Percentiles rank a stretch among this genome's conserved stretches.
These are phyloP conservation scores for Xenentodon cancila DNA, from an alignment of 2,797 vertebrate genomes.

Conservation along the genomic window DNA sequence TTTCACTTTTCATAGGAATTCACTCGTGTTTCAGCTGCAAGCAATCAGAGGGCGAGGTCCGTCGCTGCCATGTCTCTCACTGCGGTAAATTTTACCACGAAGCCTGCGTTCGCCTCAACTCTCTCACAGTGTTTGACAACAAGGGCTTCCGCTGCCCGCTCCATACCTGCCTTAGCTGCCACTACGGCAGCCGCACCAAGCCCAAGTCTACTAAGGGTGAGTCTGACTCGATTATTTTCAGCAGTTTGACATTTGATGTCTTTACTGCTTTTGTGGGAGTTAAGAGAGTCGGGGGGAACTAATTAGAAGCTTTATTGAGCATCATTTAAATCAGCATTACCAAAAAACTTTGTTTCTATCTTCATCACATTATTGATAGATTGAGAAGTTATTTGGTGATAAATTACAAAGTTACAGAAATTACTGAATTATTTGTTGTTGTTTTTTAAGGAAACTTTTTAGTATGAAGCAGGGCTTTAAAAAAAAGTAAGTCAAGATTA, in stretches of 20 bases:
- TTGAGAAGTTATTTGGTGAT: no score
- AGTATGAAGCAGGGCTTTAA: no score
- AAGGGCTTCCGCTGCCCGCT: slow-evolving; percentile 96
- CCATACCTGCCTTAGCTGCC: slow-evolving; percentile 95
- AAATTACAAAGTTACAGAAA: no score
- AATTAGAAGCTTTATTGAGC: no score
- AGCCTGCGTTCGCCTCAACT: slow-evolving; percentile 86
- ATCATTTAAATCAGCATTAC: no score
- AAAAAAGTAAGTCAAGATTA: no score
- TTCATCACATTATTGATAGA: no score
- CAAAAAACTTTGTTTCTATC: no score
- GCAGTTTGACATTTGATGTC: no score
- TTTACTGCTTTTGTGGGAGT: no score
- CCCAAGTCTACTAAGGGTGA: slow-evolving; percentile 90
- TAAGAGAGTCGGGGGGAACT: background rate
- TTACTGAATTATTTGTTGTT: no score
- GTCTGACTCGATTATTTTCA: background rate
- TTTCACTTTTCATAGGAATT: slow-evolving; percentile 77
- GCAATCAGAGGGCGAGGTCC: slow-evolving; percentile 85
- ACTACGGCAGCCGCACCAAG: slow-evolving; percentile 86
- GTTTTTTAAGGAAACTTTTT: no score
- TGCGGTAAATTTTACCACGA: slow-evolving; percentile 98
- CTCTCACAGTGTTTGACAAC: slow-evolving; percentile 91
- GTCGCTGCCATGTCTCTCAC: slow-evolving; percentile 90
- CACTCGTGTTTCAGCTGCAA: slow-evolving; percentile 95